Evolutionary conservation across 2,113 vertebrate genomes (phyloP).

Genomic region (Mobula birostris): DNA sequence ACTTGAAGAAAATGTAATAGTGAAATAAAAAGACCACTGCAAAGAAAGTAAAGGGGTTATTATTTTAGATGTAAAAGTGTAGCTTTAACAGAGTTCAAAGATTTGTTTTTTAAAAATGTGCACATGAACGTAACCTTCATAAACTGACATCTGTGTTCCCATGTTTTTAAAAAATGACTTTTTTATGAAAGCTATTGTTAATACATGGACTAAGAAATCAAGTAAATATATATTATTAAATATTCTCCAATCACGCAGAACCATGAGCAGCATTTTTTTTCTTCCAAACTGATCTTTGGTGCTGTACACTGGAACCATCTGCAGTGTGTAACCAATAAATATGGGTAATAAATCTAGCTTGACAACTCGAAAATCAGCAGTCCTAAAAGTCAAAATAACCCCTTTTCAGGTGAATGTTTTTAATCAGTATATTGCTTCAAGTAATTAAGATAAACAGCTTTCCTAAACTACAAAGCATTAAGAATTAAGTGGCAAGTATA

Average conservation of each 20-base stretch:
- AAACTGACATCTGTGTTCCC: too few species aligned
- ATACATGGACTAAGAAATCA: neutral
- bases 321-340: neutral
- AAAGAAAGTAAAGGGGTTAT: neutral
- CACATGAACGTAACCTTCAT: too few species aligned
- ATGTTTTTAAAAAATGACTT: neutral
- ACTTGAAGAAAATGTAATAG: neutral
- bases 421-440: neutral
- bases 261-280: neutral
- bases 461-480: neutral
- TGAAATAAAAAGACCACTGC: neutral
- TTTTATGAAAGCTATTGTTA: neutral
- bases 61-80: neutral
- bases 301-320: neutral
- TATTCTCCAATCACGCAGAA: neutral
- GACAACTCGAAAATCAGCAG: neutral
- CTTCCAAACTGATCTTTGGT: neutral
- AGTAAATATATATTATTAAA: neutral
- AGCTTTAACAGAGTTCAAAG: neutral
- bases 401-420: neutral
- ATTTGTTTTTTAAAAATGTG: too few species aligned
- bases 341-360: neutral
- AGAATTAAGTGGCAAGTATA: neutral
- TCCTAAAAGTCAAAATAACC: neutral
- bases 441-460: constrained; percentile 12